Base-by-base conservation (phyloP, 2,888 invertebrate genomes). In the Urechis unicinctus region DNA sequence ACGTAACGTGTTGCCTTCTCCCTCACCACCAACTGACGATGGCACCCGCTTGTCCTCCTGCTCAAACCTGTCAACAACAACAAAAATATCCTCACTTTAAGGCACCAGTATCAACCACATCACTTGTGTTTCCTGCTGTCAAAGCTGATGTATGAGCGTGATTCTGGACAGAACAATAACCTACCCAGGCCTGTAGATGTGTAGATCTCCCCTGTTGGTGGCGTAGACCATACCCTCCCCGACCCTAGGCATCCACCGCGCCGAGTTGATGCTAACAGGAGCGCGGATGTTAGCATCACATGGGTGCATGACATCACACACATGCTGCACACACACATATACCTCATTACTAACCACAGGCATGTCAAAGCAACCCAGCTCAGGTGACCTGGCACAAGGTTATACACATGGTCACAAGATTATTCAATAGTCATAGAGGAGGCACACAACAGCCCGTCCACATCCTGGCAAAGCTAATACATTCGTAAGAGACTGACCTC, bases 151-250 rank as follows among this genome's bases (percentile, higher is more conserved):
- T 25, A n/a, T 24, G 26, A 9, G n/a, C 1, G 17, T 25, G 9
- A 47, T 1, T 9, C 9, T 26, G 26, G 36, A 36, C 9, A 36
- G 36, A 17, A 13, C 36, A 36, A 17, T 13, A 17, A 17, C 36
- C 36, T 29, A 56, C 56, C 56, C 56, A 21, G 56, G 56, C 5
- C 56, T 5, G 29, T 30, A 56, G 46, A 56, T 46, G 28, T 55
- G 48, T 24, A 91, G 82, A 70, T 88, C 87, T 52, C 91, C 91
- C 22, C 86, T 86, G 74, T 89, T 91, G 64, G 90, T 91, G 25
- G 89, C 90, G 77, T 89, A 91, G 50, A 89, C 86, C 55, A 91
- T 82, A 1, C 91, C 91, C 72, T 89, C 88, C 0, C 91, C 91
- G 0, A 89, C 85, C 48, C 84, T 83, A 0, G 90, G 90, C 53